These are phyloP conservation scores for Apostichopus californicus DNA, from an alignment of 35 echinoderm and acorn worm species.

Conservation along the genomic window DNA sequence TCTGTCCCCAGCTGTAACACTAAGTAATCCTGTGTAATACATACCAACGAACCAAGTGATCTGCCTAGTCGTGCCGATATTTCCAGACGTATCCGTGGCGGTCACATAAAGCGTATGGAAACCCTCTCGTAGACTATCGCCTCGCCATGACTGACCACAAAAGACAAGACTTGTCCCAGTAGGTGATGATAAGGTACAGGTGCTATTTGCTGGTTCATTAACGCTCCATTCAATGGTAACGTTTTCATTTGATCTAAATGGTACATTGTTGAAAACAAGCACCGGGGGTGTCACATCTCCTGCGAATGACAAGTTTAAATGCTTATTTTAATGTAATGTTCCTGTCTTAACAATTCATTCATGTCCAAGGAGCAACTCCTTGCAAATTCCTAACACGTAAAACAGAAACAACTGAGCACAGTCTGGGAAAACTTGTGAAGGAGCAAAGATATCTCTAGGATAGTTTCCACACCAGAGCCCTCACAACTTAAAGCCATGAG, in stretches of 20 bases:
- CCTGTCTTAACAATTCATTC: no score
- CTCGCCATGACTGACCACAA: constrained; percentile 14
- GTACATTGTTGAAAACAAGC: neutral
- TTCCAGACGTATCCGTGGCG: constrained; percentile 32
- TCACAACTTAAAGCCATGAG: no score
- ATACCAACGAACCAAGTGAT: constrained; percentile 42
- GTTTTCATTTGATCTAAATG: constrained; percentile 32
- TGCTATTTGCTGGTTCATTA: neutral
- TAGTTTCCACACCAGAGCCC: no score
- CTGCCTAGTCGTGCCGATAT: neutral
- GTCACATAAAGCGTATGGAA: constrained; percentile 35
- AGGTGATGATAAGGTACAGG: constrained; percentile 34
- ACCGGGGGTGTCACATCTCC: constrained; percentile 39
- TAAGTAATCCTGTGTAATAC: neutral
- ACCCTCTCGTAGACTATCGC: neutral
- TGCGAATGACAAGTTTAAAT: neutral
- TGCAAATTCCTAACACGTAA: no score
- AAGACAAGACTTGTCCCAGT: constrained; percentile 17
- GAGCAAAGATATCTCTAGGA: no score
- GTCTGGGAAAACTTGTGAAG: no score
- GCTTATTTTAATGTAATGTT: no score
- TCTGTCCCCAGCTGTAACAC: no score
- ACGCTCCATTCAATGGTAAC: constrained; percentile 6
- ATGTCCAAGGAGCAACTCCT: no score
- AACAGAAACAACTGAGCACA: no score